Percentiles rank a stretch among this genome's conserved stretches.
These are phyloP conservation scores for Liopterus haemorrhoidalis DNA, from an alignment of 2,888 invertebrate species.

Conservation along the genomic window DNA sequence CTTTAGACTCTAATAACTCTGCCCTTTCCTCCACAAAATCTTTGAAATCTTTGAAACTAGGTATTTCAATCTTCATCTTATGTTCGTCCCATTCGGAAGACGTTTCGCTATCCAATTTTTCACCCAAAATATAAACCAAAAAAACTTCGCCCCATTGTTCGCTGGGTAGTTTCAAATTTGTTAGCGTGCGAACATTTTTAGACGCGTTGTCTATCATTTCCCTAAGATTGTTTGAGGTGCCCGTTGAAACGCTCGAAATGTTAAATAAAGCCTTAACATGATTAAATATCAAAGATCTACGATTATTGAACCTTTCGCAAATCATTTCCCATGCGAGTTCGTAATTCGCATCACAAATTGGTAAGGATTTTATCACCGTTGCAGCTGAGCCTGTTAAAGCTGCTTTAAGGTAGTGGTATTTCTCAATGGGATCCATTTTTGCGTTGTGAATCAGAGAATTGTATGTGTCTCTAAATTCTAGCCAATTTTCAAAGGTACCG, in stretches of 20 bases:
- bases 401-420: slow-evolving; percentile 24
- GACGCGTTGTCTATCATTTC: slow-evolving; percentile 7
- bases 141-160: slow-evolving; percentile 14
- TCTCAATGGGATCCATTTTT: too few species aligned
- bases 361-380: slow-evolving; percentile 26
- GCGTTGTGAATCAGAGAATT: slow-evolving; percentile 20
- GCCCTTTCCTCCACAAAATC: slow-evolving; percentile 23
- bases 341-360: slow-evolving; percentile 24
- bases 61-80: slow-evolving; percentile 4
- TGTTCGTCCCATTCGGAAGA: slow-evolving; percentile 26
- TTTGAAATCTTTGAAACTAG: slow-evolving; percentile 17
- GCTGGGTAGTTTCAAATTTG: slow-evolving; percentile 12
- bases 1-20: slow-evolving; percentile 26
- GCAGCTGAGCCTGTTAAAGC: slow-evolving; percentile 19
- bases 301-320: slow-evolving; percentile 20
- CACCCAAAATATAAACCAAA: slow-evolving; percentile 5
- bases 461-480: slow-evolving; percentile 23
- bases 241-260: slow-evolving; percentile 7
- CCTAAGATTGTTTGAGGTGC: too few species aligned
- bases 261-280: slow-evolving; percentile 20
- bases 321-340: slow-evolving; percentile 23
- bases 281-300: slow-evolving; percentile 13
- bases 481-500: slow-evolving; percentile 21
- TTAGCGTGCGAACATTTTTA: slow-evolving; percentile 15
- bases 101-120: slow-evolving; percentile 23